Evolutionary conservation across 2,888 invertebrate species (phyloP).

Genomic region (Trichogramma evanescens): DNA sequence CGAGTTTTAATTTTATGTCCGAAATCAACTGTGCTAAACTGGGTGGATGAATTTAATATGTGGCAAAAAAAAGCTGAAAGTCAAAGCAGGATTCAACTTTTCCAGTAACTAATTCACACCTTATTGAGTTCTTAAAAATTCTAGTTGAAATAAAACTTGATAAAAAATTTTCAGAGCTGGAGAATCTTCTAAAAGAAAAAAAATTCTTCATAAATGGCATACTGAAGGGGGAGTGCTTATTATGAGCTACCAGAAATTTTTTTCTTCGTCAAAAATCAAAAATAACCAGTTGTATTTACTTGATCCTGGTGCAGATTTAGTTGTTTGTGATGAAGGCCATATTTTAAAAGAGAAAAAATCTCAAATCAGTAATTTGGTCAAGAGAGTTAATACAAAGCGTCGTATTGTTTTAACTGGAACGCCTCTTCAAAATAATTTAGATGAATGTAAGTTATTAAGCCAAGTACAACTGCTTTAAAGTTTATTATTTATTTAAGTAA

Average conservation of each 20-base stretch:
- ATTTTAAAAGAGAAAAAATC: conserved; percentile 86
- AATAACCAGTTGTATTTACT: conserved; percentile 62
- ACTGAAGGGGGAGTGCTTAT: conserved; percentile 79
- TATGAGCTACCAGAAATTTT: conserved; percentile 87
- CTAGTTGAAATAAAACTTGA: not conserved
- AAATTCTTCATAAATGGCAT: conserved; percentile 57
- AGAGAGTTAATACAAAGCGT: conserved; percentile 41
- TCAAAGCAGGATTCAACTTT: conserved; percentile 61
- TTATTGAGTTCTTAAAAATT: not conserved
- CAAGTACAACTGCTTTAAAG: conserved; percentile 1
- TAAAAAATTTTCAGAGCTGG: not conserved
- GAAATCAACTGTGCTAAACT: conserved; percentile 85
- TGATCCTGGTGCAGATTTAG: conserved; percentile 82
- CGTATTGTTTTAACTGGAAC: conserved; percentile 92
- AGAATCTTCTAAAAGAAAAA: not conserved
- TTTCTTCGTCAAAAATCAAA: conserved; percentile 48
- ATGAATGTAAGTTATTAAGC: conserved; percentile 59
- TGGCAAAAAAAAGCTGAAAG: conserved; percentile 65
- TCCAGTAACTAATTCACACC: conserved; percentile 28
- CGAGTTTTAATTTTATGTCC: conserved; percentile 83
- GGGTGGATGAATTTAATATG: conserved; percentile 80
- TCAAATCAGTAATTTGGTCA: conserved; percentile 64
- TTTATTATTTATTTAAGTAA: not conserved
- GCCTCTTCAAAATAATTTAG: conserved; percentile 89
- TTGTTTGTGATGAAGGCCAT: conserved; percentile 94